These are phyloP conservation scores for Mylabris sibirica DNA, from an alignment of 2,888 invertebrate species.

Conservation along the genomic window DNA sequence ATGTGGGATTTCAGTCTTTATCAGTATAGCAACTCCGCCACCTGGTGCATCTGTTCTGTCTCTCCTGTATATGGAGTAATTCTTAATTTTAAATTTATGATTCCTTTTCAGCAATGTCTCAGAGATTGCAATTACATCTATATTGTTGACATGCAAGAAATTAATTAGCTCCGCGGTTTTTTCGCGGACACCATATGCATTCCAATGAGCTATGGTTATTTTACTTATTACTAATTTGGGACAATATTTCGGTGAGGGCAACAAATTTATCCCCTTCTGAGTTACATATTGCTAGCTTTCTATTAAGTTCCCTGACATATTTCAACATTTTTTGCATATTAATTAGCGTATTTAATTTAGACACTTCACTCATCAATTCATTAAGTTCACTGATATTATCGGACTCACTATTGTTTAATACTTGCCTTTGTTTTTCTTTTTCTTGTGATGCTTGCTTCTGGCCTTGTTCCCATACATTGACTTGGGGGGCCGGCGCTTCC, in stretches of 20 bases:
- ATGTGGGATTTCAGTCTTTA: background rate
- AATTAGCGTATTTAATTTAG: background rate
- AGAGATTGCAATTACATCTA: background rate
- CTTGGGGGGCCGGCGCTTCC: background rate
- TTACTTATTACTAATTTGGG: background rate
- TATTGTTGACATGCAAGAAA: background rate
- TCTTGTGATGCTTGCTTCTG: background rate
- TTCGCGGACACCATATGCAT: background rate
- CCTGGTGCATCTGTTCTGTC: background rate
- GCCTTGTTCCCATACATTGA: background rate
- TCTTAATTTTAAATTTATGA: background rate
- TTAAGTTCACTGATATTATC: background rate
- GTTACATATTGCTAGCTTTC: background rate
- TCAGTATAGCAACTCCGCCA: conserved; percentile 15
- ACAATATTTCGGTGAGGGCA: background rate
- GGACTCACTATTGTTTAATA: no score
- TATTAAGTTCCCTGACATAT: background rate
- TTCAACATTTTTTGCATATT: background rate
- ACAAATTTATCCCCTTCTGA: background rate
- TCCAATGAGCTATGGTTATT: background rate
- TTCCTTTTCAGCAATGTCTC: background rate
- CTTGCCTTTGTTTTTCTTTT: no score
- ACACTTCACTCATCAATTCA: background rate
- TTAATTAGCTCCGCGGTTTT: background rate
- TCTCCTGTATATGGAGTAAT: background rate